Percentiles rank a stretch among this genome's conserved stretches.
Evolutionary conservation across 1,140 invertebrate genomes (phyloP).

Genomic region (Ericerus pela): DNA sequence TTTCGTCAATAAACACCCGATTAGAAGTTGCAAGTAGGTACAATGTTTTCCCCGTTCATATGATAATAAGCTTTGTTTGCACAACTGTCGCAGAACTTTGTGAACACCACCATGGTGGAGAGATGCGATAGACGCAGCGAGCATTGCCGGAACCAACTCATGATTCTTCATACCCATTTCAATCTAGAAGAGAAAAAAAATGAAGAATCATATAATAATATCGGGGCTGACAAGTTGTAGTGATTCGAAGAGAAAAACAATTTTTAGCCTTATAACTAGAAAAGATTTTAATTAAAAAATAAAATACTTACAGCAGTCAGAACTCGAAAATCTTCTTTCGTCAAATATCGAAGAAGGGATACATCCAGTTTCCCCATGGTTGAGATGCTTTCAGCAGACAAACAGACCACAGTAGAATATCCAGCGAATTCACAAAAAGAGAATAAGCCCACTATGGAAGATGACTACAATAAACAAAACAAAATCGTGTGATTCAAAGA

Average conservation of each 20-base stretch:
- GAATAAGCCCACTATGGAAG: too few species aligned
- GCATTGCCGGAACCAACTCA: constrained; percentile 75
- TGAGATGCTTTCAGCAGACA: too few species aligned
- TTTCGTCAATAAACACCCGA: too few species aligned
- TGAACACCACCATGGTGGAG: constrained; percentile 84
- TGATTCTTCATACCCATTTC: constrained; percentile 99
- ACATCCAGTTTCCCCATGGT: constrained; percentile 91
- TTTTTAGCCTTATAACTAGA: too few species aligned
- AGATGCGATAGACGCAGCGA: constrained; percentile 88
- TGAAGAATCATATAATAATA: background rate
- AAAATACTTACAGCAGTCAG: constrained; percentile 72
- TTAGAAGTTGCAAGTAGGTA: too few species aligned
- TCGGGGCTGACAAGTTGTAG: background rate
- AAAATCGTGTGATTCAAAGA: too few species aligned
- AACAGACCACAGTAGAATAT: too few species aligned
- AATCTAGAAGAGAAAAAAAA: background rate
- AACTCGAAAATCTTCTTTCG: constrained; percentile 80
- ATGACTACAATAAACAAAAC: too few species aligned
- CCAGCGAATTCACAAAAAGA: too few species aligned
- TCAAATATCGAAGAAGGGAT: constrained; percentile 72
- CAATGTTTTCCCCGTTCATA: constrained; percentile 91
- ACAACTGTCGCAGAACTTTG: constrained; percentile 77
- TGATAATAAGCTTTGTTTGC: constrained; percentile 71
- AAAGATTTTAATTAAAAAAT: background rate
- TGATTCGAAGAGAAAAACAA: background rate